Percentiles rank a stretch among this genome's conserved stretches.
Conservation (phyloP, 2,113 vertebrate species). For the Capreolus pygargus region DNA sequence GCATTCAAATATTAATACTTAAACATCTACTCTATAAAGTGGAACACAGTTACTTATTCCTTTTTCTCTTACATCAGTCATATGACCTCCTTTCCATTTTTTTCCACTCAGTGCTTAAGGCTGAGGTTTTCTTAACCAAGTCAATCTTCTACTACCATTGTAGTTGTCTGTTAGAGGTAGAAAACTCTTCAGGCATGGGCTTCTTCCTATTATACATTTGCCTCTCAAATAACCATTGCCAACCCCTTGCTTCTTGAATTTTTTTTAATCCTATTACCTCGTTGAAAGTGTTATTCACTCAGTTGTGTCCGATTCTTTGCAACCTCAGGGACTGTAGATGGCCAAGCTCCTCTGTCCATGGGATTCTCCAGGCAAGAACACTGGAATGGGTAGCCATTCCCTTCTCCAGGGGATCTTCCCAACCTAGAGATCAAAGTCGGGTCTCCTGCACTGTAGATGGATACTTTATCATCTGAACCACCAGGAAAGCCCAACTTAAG, state of each 20-base stretch:
- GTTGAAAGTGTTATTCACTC: not conserved
- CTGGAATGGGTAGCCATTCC: not conserved
- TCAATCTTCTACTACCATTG: not conserved
- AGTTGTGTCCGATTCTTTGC: not conserved
- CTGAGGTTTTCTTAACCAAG: not conserved
- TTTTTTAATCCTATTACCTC: not conserved
- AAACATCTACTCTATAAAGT: not conserved
- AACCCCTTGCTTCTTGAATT: not conserved
- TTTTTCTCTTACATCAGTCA: not conserved
- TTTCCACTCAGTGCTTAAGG: not conserved
- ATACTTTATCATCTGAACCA: not conserved
- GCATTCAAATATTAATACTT: not conserved
- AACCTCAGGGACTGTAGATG: not conserved
- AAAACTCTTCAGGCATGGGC: not conserved
- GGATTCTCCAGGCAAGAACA: not conserved
- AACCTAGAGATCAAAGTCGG: accelerated
- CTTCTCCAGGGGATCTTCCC: not conserved
- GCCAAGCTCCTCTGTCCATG: not conserved
- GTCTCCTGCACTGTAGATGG: not conserved
- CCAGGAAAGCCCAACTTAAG: not conserved
- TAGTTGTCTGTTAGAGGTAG: not conserved
- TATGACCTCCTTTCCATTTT: not conserved
- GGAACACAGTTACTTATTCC: not conserved
- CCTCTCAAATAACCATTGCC: not conserved
- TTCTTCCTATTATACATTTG: not conserved